phyloP scores from a whole-genome alignment of 2,888 invertebrate genomes.

The Pyrrhia umbra region DNA sequence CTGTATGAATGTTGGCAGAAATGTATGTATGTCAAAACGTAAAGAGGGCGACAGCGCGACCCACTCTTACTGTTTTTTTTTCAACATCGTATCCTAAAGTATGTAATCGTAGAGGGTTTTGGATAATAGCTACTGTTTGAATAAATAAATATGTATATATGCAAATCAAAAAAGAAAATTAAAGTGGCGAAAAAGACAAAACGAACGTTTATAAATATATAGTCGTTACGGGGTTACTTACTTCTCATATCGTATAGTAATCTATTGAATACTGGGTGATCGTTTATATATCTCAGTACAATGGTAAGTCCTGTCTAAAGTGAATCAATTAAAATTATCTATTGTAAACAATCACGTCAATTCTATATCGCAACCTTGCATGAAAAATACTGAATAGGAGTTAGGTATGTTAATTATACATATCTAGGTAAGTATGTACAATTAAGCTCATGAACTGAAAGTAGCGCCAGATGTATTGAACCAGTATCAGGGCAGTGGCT shows the following conservation, averaged over 20 bases:
- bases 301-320: conserved; percentile 55
- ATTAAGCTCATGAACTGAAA: conserved; percentile 67
- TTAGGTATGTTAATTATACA: not conserved
- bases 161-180: conserved; percentile 23
- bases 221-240: conserved; percentile 35
- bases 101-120: conserved; percentile 6
- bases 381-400: conserved; percentile 61
- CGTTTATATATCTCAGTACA: conserved; percentile 59
- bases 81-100: conserved; percentile 40
- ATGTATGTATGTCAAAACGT: conserved; percentile 77
- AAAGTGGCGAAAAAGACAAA: conserved; percentile 35
- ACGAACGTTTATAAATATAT: conserved; percentile 30
- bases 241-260: conserved; percentile 68
- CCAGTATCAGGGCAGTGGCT: conserved; percentile 66
- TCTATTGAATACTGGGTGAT: conserved; percentile 72
- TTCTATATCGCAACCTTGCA: conserved; percentile 69
- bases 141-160: too few species aligned
- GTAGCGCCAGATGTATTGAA: conserved; percentile 69
- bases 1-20: conserved; percentile 75
- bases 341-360: conserved; percentile 71
- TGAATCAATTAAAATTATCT: conserved; percentile 73
- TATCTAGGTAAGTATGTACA: conserved; percentile 46
- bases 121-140: not conserved
- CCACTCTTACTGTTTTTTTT: conserved; percentile 62
- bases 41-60: conserved; percentile 74